Evolutionary conservation across 2,888 invertebrate genomes (phyloP).

Genomic region (Aplocera efformata): DNA sequence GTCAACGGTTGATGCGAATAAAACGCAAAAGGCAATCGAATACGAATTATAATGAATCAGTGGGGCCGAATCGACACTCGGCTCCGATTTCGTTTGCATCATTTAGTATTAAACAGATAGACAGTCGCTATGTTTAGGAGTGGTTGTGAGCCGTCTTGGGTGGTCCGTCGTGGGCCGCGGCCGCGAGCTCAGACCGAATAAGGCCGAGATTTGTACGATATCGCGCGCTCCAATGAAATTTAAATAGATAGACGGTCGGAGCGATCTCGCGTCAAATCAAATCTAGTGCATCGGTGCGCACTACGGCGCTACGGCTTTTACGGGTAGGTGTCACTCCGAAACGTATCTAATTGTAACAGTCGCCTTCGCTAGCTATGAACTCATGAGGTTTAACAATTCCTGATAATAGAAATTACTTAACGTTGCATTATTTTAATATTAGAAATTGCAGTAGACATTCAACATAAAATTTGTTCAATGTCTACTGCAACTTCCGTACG

Average conservation of each 20-base stretch:
- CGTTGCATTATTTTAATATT: too few species aligned
- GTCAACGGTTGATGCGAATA: constrained; percentile 38
- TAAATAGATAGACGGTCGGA: constrained; percentile 67
- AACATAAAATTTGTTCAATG: too few species aligned
- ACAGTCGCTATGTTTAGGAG: constrained; percentile 65
- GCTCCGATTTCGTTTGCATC: constrained; percentile 54
- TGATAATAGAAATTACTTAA: too few species aligned
- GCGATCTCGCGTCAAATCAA: constrained; percentile 64
- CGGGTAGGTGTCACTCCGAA: constrained; percentile 51
- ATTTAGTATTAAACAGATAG: constrained; percentile 64
- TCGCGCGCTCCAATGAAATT: constrained; percentile 67
- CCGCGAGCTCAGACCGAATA: constrained; percentile 58
- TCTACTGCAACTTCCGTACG: too few species aligned
- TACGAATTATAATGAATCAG: constrained; percentile 25
- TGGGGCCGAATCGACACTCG: constrained; percentile 29
- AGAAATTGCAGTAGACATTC: too few species aligned
- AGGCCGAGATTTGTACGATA: constrained; percentile 73
- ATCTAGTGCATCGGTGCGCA: constrained; percentile 67
- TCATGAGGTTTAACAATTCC: too few species aligned
- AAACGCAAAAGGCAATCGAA: constrained; percentile 28
- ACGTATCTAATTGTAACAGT: constrained; percentile 34
- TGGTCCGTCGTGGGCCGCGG: constrained; percentile 64
- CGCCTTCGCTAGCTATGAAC: constrained; percentile 40
- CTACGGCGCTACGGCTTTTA: neutral
- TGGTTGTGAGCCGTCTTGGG: constrained; percentile 63